Evolutionary conservation across 2,797 vertebrate species (phyloP).

Genomic region (Muraenolepis orangiensis): DNA sequence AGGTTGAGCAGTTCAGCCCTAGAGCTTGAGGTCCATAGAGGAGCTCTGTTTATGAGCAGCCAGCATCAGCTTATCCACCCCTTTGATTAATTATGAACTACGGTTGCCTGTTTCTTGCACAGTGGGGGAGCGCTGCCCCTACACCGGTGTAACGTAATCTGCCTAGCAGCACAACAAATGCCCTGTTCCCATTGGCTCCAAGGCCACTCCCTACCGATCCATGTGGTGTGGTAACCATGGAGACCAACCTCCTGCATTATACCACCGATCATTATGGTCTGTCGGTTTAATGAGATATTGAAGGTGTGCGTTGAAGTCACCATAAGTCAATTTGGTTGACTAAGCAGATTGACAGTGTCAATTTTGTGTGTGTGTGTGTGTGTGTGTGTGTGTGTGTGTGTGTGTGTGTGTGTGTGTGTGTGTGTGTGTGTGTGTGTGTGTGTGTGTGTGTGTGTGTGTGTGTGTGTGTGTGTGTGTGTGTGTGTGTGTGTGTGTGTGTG

Average conservation of each 20-base stretch:
- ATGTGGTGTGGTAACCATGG: slow-evolving; percentile 54
- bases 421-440: slow-evolving; percentile 5
- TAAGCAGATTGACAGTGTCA: neutral
- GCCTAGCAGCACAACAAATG: slow-evolving; percentile 55
- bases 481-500: slow-evolving; percentile 6
- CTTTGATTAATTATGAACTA: slow-evolving; percentile 12
- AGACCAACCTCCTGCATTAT: slow-evolving; percentile 39
- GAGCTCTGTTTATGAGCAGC: neutral
- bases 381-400: neutral
- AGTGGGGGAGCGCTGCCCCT: slow-evolving; percentile 19
- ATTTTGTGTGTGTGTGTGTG: neutral
- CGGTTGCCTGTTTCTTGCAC: slow-evolving; percentile 20
- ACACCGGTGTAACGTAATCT: slow-evolving; percentile 44
- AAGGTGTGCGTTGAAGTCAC: neutral
- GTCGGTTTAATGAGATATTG: slow-evolving; percentile 9
- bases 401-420: neutral
- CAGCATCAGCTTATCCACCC: neutral
- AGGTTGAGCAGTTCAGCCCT: no score
- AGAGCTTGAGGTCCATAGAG: neutral
- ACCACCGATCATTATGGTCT: slow-evolving; percentile 24
- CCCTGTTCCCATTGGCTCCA: slow-evolving; percentile 48
- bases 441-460: slow-evolving; percentile 1
- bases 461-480: neutral
- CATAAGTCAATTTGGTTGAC: neutral
- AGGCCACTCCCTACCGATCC: slow-evolving; percentile 53